Evolutionary conservation across 2,888 invertebrate species (phyloP).

Genomic region (Scaptomyza polygonia): DNA sequence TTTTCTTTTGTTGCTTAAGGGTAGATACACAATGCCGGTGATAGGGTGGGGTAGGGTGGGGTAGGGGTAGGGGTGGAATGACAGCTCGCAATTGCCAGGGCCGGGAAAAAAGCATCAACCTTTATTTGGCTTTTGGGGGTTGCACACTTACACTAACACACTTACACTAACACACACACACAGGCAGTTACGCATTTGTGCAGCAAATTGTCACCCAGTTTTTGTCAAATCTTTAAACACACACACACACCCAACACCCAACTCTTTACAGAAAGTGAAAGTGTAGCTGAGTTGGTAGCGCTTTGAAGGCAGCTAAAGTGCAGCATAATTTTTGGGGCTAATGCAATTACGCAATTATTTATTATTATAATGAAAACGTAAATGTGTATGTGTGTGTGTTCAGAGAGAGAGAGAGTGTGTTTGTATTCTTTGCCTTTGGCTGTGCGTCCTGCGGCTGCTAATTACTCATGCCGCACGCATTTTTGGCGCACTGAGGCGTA

Average conservation of each 20-base stretch:
- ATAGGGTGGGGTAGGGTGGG: too few species aligned
- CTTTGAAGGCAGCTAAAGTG: conserved; percentile 78
- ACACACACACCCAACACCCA: not conserved
- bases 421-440: not conserved
- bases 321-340: conserved; percentile 70
- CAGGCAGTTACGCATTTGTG: conserved; percentile 67
- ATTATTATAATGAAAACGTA: conserved; percentile 23
- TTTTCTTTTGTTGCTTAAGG: conserved; percentile 69
- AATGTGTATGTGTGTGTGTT: conserved; percentile 2
- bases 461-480: conserved; percentile 77
- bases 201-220: conserved; percentile 74
- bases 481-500: conserved; percentile 78
- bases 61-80: not conserved
- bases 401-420: conserved; percentile 4
- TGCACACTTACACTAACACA: conserved; percentile 32
- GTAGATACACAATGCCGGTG: conserved; percentile 16
- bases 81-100: conserved; percentile 1
- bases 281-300: conserved; percentile 13
- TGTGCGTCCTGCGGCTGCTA: conserved; percentile 51
- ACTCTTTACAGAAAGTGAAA: conserved; percentile 14
- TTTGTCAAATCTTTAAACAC: conserved; percentile 38
- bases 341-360: conserved; percentile 77
- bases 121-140: conserved; percentile 50
- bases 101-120: conserved; percentile 39
- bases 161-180: conserved; percentile 11